A percentile compares a stretch with the other conserved stretches of the same genome.
Evolutionary conservation across 2,888 invertebrate genomes (phyloP).

Genomic region (Drosophila subsilvestris): DNA sequence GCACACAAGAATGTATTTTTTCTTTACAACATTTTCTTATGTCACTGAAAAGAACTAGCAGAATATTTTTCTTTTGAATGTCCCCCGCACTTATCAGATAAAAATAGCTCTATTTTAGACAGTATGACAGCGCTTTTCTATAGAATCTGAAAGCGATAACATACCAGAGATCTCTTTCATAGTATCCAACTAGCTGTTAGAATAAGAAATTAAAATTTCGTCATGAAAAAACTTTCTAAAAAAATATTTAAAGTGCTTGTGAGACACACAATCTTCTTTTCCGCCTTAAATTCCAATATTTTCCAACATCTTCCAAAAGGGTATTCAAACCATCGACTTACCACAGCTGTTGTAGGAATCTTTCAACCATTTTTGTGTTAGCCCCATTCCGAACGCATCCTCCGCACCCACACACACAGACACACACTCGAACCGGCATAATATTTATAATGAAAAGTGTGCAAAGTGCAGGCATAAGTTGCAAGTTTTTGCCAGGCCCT

Average conservation of each 20-base stretch:
- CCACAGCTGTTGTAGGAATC: not conserved
- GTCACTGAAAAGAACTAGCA: not conserved
- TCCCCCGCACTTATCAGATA: too few species aligned
- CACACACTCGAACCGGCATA: conserved; percentile 25
- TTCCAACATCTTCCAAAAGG: not conserved
- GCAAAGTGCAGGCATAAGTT: conserved; percentile 69
- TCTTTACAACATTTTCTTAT: too few species aligned
- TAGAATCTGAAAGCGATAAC: too few species aligned
- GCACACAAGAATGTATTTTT: too few species aligned
- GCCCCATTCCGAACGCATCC: conserved; percentile 2
- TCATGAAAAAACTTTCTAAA: too few species aligned
- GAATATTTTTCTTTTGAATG: not conserved
- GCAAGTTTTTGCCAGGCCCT: conserved; percentile 53
- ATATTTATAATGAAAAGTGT: conserved; percentile 62
- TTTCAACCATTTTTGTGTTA: conserved; percentile 17
- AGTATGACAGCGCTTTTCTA: too few species aligned
- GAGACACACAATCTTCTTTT: too few species aligned
- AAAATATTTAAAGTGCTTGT: too few species aligned
- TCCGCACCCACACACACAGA: conserved; percentile 6
- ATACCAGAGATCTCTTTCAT: not conserved
- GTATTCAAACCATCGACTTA: not conserved
- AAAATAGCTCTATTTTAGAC: too few species aligned
- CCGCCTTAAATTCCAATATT: not conserved
- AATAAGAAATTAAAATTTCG: not conserved
- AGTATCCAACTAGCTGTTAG: not conserved